Conservation (phyloP, 2,797 vertebrate species). For the Lithobates pipiens region DNA sequence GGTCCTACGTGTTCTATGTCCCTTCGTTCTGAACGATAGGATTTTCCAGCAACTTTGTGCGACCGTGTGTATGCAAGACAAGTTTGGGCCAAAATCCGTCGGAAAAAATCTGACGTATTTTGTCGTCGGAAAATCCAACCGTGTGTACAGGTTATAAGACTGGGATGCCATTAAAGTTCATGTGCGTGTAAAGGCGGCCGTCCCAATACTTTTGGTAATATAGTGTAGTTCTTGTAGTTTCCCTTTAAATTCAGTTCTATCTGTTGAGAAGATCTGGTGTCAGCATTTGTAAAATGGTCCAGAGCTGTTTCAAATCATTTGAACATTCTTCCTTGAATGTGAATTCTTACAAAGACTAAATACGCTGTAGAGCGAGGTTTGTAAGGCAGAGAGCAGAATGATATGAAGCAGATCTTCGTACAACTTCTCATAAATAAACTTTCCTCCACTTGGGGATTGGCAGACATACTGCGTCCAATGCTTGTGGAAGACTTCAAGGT, state of each 20-base stretch:
- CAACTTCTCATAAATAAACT: constrained; percentile 35
- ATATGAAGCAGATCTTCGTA: constrained; percentile 23
- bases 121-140: no score
- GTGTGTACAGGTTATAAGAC: no score
- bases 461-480: constrained; percentile 3
- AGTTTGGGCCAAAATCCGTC: no score
- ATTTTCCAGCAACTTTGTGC: no score
- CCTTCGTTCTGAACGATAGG: no score
- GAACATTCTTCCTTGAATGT: constrained; percentile 18
- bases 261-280: neutral
- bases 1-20: no score
- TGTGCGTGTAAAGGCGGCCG: no score
- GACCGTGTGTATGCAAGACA: no score
- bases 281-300: neutral
- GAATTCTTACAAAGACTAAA: neutral
- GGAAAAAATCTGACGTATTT: no score
- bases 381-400: constrained; percentile 14
- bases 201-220: no score
- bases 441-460: neutral
- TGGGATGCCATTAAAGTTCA: no score
- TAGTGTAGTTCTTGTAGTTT: neutral
- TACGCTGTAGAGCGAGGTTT: constrained; percentile 4
- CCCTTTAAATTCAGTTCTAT: neutral
- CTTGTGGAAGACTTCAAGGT: constrained; percentile 26
- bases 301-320: constrained; percentile 24